phyloP scores from a whole-genome alignment of 2,113 vertebrate genomes.

The Charina bottae region DNA sequence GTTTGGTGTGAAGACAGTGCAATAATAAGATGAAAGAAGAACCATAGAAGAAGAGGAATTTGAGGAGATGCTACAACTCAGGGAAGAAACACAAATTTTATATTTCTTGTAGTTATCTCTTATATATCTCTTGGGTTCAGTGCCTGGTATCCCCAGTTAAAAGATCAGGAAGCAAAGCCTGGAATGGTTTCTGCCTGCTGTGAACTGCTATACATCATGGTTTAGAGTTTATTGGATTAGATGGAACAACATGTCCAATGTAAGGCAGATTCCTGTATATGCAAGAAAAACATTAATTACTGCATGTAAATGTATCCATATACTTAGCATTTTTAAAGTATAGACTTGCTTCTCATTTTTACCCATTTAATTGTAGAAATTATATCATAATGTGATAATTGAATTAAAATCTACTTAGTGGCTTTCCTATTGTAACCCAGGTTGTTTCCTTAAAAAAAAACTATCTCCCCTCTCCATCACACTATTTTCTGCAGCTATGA shows the following conservation, averaged over 20 bases:
- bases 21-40: no score
- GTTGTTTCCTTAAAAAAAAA: neutral
- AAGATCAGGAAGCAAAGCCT: no score
- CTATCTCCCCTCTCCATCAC: neutral
- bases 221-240: neutral
- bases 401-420: neutral
- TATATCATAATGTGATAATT: neutral
- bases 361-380: constrained; percentile 7
- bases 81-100: no score
- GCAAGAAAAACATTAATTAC: neutral
- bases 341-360: neutral
- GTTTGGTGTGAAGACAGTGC: no score
- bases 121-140: no score
- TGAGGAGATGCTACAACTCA: no score
- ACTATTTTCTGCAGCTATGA: constrained; percentile 5
- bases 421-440: neutral
- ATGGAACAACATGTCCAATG: neutral
- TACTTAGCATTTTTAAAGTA: neutral
- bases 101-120: no score
- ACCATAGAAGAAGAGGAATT: no score
- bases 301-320: neutral
- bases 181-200: neutral
- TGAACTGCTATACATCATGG: neutral
- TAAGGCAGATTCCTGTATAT: neutral
- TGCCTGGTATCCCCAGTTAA: no score